These are phyloP conservation scores for Apodemus sylvaticus DNA, from an alignment of 2,113 vertebrate species.

Conservation along the genomic window DNA sequence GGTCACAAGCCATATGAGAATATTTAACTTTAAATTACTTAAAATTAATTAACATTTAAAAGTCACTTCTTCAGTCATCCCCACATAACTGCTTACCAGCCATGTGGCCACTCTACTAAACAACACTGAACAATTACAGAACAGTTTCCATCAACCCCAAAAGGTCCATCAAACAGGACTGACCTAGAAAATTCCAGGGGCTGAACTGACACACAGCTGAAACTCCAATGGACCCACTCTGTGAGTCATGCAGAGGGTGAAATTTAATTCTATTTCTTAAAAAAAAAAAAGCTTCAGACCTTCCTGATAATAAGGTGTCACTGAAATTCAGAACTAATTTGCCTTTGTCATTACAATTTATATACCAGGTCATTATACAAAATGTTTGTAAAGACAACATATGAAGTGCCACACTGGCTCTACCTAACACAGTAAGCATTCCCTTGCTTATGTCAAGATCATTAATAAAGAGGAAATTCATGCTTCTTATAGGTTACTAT, in stretches of 20 bases:
- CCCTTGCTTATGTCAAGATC: constrained; percentile 76
- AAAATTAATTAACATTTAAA: constrained; percentile 60
- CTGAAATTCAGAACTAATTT: constrained; percentile 34
- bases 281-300: not conserved
- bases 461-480: constrained; percentile 82
- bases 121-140: not conserved
- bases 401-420: constrained; percentile 70
- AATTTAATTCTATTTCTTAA: constrained; percentile 42
- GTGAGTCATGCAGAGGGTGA: constrained; percentile 12
- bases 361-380: constrained; percentile 37
- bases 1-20: not conserved
- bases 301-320: constrained; percentile 51
- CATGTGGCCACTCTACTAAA: not conserved
- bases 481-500: constrained; percentile 82
- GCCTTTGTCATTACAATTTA: constrained; percentile 35
- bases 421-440: constrained; percentile 67
- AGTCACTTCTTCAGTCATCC: not conserved
- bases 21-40: constrained; percentile 19
- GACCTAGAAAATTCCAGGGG: not conserved
- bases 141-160: not conserved
- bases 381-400: constrained; percentile 53
- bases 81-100: not conserved
- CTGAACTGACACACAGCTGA: not conserved
- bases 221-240: constrained; percentile 3
- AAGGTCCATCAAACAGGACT: not conserved